Evolutionary conservation across 2,888 invertebrate genomes (phyloP).

Genomic region (Microplitis manilae): DNA sequence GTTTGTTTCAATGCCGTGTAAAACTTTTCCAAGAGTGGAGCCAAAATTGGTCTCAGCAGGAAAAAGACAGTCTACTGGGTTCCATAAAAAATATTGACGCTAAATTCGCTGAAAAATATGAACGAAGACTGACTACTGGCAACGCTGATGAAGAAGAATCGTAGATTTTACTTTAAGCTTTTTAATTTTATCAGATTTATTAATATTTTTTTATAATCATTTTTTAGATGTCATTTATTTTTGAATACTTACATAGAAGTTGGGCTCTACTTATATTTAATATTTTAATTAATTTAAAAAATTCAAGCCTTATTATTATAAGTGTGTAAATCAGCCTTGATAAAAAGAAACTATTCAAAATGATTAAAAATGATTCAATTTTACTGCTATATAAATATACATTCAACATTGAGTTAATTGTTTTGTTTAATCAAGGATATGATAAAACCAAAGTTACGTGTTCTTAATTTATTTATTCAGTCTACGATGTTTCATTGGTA

Average conservation of each 20-base stretch:
- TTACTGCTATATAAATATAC: too few species aligned
- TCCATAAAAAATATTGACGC: constrained; percentile 82
- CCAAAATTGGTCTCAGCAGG: constrained; percentile 83
- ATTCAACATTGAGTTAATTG: too few species aligned
- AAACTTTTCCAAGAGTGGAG: constrained; percentile 91
- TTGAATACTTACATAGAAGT: background rate
- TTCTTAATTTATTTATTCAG: too few species aligned
- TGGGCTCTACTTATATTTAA: too few species aligned
- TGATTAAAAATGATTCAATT: too few species aligned
- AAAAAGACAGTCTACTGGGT: constrained; percentile 80
- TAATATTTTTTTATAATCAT: background rate
- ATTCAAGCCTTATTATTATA: too few species aligned
- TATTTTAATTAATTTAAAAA: too few species aligned
- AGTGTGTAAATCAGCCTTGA: too few species aligned
- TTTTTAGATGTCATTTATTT: background rate
- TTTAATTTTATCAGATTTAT: background rate
- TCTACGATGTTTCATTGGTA: too few species aligned
- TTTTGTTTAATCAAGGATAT: too few species aligned
- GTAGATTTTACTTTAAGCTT: background rate
- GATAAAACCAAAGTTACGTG: too few species aligned
- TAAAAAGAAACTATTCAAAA: too few species aligned
- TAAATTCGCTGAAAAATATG: constrained; percentile 79
- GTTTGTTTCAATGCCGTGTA: constrained; percentile 87
- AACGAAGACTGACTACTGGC: constrained; percentile 60
- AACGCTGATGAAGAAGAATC: constrained; percentile 42